Evolutionary conservation across 2,797 vertebrate genomes (phyloP), one percentile per base, ranked within the genome.

Genomic region (Lepidocolaptes lacrymiger): DNA sequence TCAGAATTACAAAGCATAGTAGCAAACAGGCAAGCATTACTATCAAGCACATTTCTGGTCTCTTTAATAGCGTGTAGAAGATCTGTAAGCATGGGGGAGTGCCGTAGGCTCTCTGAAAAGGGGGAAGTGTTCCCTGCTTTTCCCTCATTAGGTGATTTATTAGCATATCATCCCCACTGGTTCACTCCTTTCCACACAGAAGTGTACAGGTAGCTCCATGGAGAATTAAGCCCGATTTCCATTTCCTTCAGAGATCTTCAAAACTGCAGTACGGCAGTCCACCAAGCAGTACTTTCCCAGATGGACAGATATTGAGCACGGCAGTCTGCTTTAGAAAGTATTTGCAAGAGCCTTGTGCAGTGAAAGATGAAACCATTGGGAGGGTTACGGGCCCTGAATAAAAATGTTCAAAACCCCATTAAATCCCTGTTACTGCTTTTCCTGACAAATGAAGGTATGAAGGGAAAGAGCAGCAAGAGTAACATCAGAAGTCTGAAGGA

Each of bases 401-500:
- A 91, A 92, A 87, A 27, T 74, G 67, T 75, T 94, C 71, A 75
- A 90, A 96, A 91, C 46, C 56, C 85, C 63, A 64, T 95, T 95
- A 93, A 81, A 93, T 88, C 69, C 75, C 74, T 41, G n/a, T 58
- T 88, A 68, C 79, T 76, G 87, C 95, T 91, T 66, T 91, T 84
- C 76, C 92, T 8, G 15, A 78, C 91, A 92, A 85, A 88, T 4
- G 24, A 15, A 77, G 80, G 55, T 36, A 13, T 18, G 92, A 91
- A 93, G 91, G 76, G 90, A 41, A 74, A 68, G 71, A 96, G 69
- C 82, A 69, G 92, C 69, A 91, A 93, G 51, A 86, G 71, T 71
- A 95, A 79, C 63, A 71, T 95, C 89, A 93, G 85, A 96, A 95
- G 83, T 85, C 85, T 96, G 91, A 91, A 87, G 79, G 89, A 85